Evolutionary conservation across 1,140 invertebrate genomes (phyloP).

Genomic region (Apis mellifera): DNA sequence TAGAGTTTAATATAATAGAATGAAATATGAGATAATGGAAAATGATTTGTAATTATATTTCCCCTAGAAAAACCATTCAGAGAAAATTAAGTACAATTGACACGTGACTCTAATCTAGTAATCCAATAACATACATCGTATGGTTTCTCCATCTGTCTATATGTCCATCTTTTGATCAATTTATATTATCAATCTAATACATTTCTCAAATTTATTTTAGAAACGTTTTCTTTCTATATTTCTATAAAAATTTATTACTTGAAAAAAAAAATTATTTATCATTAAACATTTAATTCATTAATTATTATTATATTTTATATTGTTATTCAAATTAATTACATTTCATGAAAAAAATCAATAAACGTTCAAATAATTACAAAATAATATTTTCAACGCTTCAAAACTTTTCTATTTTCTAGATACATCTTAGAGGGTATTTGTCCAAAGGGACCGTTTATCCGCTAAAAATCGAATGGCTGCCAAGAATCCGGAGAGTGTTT

Average conservation of each 20-base stretch:
- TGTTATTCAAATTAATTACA: no score
- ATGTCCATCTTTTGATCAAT: not conserved
- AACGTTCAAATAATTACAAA: no score
- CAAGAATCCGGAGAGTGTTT: not conserved
- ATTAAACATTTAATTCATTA: not conserved
- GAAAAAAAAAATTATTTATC: not conserved
- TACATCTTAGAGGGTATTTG: not conserved
- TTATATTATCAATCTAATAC: not conserved
- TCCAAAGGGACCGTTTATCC: not conserved
- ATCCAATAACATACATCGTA: not conserved
- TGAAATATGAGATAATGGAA: not conserved
- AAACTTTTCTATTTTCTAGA: not conserved
- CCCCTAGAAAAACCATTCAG: not conserved
- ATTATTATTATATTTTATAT: no score
- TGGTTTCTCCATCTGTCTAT: no score
- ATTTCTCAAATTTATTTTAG: not conserved
- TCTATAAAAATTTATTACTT: not conserved
- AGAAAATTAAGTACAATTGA: not conserved
- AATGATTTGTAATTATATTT: not conserved
- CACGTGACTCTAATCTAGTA: not conserved
- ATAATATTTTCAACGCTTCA: not conserved
- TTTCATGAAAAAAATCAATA: no score
- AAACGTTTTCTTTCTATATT: not conserved
- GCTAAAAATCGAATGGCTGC: conserved; percentile 6
- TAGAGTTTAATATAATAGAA: not conserved